A percentile compares a stretch with the other conserved stretches of the same genome.
Evolutionary conservation across 2,888 invertebrate species (phyloP).

Genomic region (Drosophila neoperkinsi): DNA sequence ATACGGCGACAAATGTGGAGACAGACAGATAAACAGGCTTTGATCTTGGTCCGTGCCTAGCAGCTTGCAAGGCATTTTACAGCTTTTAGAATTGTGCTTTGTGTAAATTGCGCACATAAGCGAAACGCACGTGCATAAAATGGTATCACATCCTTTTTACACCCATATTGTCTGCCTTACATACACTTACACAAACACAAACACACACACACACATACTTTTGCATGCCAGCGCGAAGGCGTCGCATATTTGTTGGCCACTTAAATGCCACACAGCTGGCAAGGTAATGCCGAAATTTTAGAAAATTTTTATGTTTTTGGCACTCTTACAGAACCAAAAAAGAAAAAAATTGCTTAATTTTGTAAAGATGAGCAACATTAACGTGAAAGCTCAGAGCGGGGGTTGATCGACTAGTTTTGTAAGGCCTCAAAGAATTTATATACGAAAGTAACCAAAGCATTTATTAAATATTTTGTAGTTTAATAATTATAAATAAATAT

Average conservation of each 20-base stretch:
- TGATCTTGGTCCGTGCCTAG: slow-evolving; percentile 56
- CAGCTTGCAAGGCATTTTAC: slow-evolving; percentile 65
- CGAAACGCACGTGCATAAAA: slow-evolving; percentile 65
- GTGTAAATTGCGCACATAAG: slow-evolving; percentile 48
- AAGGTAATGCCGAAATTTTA: slow-evolving; percentile 25
- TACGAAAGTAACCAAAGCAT: background rate
- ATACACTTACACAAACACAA: background rate
- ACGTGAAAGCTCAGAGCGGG: background rate
- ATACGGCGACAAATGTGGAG: slow-evolving; percentile 5
- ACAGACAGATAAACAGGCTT: slow-evolving; percentile 32
- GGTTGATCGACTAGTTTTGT: background rate
- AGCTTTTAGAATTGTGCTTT: slow-evolving; percentile 30
- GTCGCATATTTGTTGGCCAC: slow-evolving; percentile 31
- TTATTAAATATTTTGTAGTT: background rate
- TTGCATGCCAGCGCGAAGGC: slow-evolving; percentile 8
- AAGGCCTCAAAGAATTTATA: background rate
- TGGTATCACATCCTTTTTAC: slow-evolving; percentile 47
- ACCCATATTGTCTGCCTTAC: slow-evolving; percentile 15
- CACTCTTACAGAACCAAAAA: background rate
- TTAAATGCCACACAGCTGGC: slow-evolving; percentile 37
- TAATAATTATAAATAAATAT: background rate
- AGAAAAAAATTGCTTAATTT: slow-evolving; percentile 11
- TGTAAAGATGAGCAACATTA: background rate
- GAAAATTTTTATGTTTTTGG: slow-evolving; percentile 34
- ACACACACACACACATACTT: slow-evolving; percentile 10